Base-by-base conservation (phyloP, 2,113 vertebrate species). In the Chrysemys picta region DNA sequence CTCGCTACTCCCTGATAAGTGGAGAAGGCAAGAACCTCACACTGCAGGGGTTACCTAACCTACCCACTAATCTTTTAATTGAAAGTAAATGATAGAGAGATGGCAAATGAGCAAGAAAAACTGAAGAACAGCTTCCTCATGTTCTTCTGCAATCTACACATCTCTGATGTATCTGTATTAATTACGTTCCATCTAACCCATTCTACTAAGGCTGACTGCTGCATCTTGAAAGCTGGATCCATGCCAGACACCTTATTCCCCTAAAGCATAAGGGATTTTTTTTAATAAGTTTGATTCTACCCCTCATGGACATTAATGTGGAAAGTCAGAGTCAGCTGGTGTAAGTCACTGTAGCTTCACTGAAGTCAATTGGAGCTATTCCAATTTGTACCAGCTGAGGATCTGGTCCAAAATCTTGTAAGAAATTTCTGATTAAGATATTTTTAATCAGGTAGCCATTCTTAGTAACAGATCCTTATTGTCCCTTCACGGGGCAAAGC, bases 31-130 rank as follows among this genome's bases (percentile, higher is more conserved):
- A 76, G n/a, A 95, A 82, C 78, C 80, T 88, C 78, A 88, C 80
- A 54, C 50, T 83, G 57, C 13, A 84, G 78, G 1, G n/a, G 49
- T 8, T 53, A 92, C 88, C 29, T 82, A 72, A 95, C 82, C 14
- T 85, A 45, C 59, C 42, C 69, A 56, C 88, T 98, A 97, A 98
- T 96, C 96, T 97, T 97, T 98, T 97, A 98, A 98, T 97, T 97
- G 96, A 97, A 98, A 97, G 69, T 90, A 93, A 97, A 80, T 94
- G 97, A 97, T 88, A 69, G 96, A 94, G 86, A 95, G 82, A 95
- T 54, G 95, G 83, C 57, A 96, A 96, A 83, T 35, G 19, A 96
- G 82, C 86, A 88, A 89, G 19, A 24, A 82, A 89, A 91, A 62
- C n/a, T 83, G 59, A 89, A 82, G 76, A 96, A 96, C 84, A 88